Base-by-base conservation (phyloP, 2,113 vertebrate genomes). In the Eptesicus fuscus region DNA sequence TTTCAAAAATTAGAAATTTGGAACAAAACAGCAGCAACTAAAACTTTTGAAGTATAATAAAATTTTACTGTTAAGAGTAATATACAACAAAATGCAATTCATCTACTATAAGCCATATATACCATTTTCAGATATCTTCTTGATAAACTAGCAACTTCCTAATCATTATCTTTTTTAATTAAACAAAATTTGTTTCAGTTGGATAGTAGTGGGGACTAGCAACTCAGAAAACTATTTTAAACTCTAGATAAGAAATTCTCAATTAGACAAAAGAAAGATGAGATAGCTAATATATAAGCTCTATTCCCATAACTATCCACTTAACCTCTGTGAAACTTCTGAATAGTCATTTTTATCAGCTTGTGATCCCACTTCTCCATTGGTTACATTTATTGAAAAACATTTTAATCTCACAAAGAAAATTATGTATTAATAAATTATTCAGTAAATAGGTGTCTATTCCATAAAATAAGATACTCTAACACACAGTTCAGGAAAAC, bases 361-460 rank as follows among this genome's bases (percentile, higher is more conserved):
- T 30, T 91, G 23, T 59, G 40, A 78, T 51, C 61, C 83, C 44
- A 63, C 12, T 63, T 92, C 44, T 88, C 65, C n/a, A 80, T 7
- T 82, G 25, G 56, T 80, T 28, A 94, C 6, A 88, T 22, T 88
- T 82, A 85, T 7, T 93, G 78, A 78, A 71, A 80, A 94, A 82
- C 42, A 12, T 37, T 65, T 76, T 88, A 49, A 65, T 59, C 17
- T 69, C 51, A 5, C 71, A 88, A 80, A 87, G 49, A 90, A 88
- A 93, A 49, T 49, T 71, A 59, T 37, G 20, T 83, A 89, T 77
- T 8, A 44, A 59, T 37, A 61, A 79, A 73, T 30, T 78, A 90
- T 83, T 92, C 47, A 83, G 56, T 28, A 83, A 47, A 78, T 47
- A 86, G 28, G 53, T 77, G 10, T 6, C 30, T 37, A 79, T 35